phyloP scores from a whole-genome alignment of 2,113 vertebrate species.

The Kryptolebias marmoratus region DNA sequence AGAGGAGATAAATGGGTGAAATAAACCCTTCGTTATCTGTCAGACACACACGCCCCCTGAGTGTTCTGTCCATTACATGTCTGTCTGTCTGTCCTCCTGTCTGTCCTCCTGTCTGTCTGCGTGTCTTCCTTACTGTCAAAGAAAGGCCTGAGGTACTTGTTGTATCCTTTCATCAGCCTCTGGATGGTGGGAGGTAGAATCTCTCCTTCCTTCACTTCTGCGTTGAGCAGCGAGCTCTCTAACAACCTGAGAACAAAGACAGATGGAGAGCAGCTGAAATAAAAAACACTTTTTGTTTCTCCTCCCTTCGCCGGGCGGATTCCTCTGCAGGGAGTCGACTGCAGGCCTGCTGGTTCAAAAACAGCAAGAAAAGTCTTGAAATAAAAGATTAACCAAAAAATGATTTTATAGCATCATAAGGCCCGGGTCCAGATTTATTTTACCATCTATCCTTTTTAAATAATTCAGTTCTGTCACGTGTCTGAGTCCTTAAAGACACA shows the following conservation, averaged over 20 bases:
- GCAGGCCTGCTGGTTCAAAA: slow-evolving; percentile 8
- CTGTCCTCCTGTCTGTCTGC: slow-evolving; percentile 40
- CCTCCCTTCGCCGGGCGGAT: slow-evolving; percentile 14
- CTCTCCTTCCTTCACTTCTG: slow-evolving; percentile 85
- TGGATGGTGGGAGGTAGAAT: slow-evolving; percentile 91
- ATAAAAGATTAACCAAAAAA: neutral
- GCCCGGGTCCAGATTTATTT: neutral
- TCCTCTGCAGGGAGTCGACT: slow-evolving; percentile 18
- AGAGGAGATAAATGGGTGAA: slow-evolving; percentile 15
- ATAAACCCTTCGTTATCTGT: slow-evolving; percentile 20
- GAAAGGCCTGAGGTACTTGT: slow-evolving; percentile 92
- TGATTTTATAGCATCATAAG: too few relatives aligned
- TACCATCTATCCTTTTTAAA: neutral
- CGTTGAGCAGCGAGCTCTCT: slow-evolving; percentile 74
- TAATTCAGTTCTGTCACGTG: neutral
- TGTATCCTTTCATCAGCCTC: slow-evolving; percentile 92
- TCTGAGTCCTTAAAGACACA: slow-evolving; percentile 45
- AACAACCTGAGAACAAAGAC: slow-evolving; percentile 75
- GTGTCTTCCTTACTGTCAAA: slow-evolving; percentile 86
- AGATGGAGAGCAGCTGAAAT: slow-evolving; percentile 21
- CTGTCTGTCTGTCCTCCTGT: slow-evolving; percentile 16
- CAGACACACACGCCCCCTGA: slow-evolving; percentile 32
- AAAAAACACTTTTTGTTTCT: slow-evolving; percentile 10
- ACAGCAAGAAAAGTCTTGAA: slow-evolving; percentile 17
- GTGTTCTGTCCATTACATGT: slow-evolving; percentile 41